phyloP scores from a whole-genome alignment of 2,797 vertebrate species.

The Erpetoichthys calabaricus region DNA sequence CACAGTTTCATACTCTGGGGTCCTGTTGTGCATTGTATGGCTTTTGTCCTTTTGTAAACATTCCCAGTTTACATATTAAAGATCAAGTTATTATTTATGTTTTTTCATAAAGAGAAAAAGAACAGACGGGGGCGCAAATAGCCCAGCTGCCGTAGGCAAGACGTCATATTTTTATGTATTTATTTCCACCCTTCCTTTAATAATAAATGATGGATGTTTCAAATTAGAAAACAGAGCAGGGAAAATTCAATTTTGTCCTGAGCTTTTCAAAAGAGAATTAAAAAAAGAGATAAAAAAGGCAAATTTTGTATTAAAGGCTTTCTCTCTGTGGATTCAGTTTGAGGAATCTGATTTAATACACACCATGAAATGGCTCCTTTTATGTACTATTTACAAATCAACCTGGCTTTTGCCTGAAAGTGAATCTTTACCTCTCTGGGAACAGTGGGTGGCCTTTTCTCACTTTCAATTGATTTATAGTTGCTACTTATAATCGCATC shows the following conservation, averaged over 20 bases:
- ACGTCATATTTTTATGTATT: conserved; percentile 23
- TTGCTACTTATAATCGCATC: conserved; percentile 63
- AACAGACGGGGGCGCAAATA: conserved; percentile 10
- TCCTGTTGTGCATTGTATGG: background rate
- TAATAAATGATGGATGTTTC: conserved; percentile 94
- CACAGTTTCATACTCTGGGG: background rate
- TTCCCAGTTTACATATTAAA: conserved; percentile 9
- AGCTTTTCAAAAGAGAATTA: conserved; percentile 75
- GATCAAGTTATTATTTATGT: conserved; percentile 9
- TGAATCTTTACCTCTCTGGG: conserved; percentile 52
- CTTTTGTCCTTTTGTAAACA: conserved; percentile 4
- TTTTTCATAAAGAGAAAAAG: conserved; percentile 4
- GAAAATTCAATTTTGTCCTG: conserved; percentile 87
- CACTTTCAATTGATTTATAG: conserved; percentile 62
- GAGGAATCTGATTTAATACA: conserved; percentile 78
- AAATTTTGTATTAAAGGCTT: conserved; percentile 41
- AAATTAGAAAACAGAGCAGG: conserved; percentile 76
- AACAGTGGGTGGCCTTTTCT: conserved; percentile 44
- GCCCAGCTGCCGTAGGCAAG: conserved; percentile 32
- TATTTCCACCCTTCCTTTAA: conserved; percentile 50
- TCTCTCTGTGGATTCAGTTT: conserved; percentile 44
- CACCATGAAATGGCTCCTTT: conserved; percentile 68
- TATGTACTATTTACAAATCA: conserved; percentile 84
- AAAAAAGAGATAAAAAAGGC: conserved; percentile 42
- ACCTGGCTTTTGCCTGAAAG: conserved; percentile 38